Base-by-base conservation (phyloP, 2,113 vertebrate species). In the Pomatostomus ruficeps region DNA sequence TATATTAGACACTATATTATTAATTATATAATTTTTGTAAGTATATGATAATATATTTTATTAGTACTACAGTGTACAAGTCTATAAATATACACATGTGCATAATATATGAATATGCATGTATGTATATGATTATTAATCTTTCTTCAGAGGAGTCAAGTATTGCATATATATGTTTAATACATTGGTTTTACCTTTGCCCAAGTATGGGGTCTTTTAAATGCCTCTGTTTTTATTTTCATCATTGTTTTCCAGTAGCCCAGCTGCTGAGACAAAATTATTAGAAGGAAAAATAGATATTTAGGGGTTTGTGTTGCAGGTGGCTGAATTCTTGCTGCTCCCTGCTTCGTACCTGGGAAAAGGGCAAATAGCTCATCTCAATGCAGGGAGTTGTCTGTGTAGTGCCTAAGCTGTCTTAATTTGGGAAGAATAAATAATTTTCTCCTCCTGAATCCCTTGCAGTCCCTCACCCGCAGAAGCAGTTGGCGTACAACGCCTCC, bases 381-480 rank as follows among this genome's bases (percentile, higher is more conserved):
- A 1, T 29, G 12, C 10, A 45, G 29, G 52, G 57, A 61, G 52
- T 18, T 33, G 46, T 52, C 38, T 22, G 10, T n/a, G 77, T 36
- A 40, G 24, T 26, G 13, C 72, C 83, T 83, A 16, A 81, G 28
- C 33, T 80, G 1, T 49, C 82, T 89, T 58, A 58, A 54, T 73
- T 93, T 68, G 42, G 42, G 67, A 74, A 91, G 96, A 96, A 88
- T 92, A 92, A 97, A 74, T 82, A 57, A 74, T 95, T 72, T 67
- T 65, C 80, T 89, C 11, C 89, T 65, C 89, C 72, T 90, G 36
- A 63, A 55, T 62, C 35, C 42, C 49, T 46, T 33, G 67, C 25
- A 98, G 98, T 98, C 48, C 98, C 98, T 10, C 98, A 98, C 75
- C 97, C 98, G 9, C 98, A 98, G 97, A 98, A 98, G 96, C 98